phyloP scores from a whole-genome alignment of 2,888 invertebrate species.

The Hydroisotoma schaefferi region DNA sequence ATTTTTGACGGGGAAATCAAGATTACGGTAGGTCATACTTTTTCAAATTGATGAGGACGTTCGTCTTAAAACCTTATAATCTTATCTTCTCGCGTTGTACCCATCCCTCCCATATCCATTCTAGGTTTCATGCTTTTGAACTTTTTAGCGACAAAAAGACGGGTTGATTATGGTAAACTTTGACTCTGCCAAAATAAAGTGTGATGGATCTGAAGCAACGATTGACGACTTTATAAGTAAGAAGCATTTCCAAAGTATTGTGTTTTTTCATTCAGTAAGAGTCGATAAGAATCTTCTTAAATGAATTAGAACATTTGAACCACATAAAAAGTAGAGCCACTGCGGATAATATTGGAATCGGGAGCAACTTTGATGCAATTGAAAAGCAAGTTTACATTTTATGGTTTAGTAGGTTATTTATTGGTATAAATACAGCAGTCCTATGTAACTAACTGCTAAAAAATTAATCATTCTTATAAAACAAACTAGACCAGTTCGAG shows the following conservation, averaged over 20 bases:
- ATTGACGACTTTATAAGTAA: slow-evolving; percentile 52
- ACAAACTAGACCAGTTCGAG: slow-evolving; percentile 50
- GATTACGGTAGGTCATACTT: slow-evolving; percentile 55
- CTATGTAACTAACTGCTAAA: no score
- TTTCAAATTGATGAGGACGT: no score
- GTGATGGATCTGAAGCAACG: slow-evolving; percentile 49
- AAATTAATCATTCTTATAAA: no score
- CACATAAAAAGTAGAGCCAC: slow-evolving; percentile 36
- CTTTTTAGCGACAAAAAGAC: slow-evolving; percentile 50
- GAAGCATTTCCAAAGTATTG: not conserved
- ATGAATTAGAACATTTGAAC: slow-evolving; percentile 39
- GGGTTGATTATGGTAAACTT: slow-evolving; percentile 55
- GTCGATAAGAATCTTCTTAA: not conserved
- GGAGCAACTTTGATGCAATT: slow-evolving; percentile 43
- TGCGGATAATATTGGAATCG: slow-evolving; percentile 44
- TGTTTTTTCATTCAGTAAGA: not conserved
- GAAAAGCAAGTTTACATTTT: slow-evolving; percentile 26
- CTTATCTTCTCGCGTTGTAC: not conserved
- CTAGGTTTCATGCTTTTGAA: slow-evolving; percentile 2
- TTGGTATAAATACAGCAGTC: not conserved
- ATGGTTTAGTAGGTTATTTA: not conserved
- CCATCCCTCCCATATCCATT: not conserved
- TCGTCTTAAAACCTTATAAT: no score
- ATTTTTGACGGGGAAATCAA: slow-evolving; percentile 61
- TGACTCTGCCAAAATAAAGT: slow-evolving; percentile 50